Evolutionary conservation across 2,888 invertebrate genomes (phyloP).

Genomic region (Sesamia inferens): DNA sequence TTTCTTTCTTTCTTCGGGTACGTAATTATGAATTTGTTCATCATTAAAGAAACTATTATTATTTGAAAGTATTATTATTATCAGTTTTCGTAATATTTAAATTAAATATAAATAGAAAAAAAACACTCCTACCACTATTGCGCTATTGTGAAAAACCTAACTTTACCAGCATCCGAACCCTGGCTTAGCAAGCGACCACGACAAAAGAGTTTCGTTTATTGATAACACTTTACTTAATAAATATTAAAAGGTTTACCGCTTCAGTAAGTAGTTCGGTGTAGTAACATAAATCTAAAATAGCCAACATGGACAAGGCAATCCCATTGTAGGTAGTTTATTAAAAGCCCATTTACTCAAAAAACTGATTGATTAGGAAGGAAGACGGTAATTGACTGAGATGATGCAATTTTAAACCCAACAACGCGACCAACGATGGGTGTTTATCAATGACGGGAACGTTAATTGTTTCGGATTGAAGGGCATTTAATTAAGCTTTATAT

Average conservation of each 20-base stretch:
- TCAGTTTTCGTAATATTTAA: no score
- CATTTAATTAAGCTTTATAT: slow-evolving; percentile 39
- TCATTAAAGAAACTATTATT: no score
- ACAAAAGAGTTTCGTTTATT: slow-evolving; percentile 17
- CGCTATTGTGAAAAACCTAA: slow-evolving; percentile 5
- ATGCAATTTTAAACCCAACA: no score
- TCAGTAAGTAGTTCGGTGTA: slow-evolving; percentile 63
- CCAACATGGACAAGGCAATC: slow-evolving; percentile 46
- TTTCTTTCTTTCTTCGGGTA: no score
- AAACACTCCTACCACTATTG: neutral
- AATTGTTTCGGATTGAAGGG: slow-evolving; percentile 41
- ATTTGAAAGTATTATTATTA: no score
- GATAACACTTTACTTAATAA: slow-evolving; percentile 27
- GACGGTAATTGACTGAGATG: no score
- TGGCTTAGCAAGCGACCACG: slow-evolving; percentile 4
- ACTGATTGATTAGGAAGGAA: no score
- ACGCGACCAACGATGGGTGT: no score
- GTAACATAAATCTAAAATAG: slow-evolving; percentile 63
- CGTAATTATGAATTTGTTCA: no score
- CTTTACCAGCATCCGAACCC: neutral
- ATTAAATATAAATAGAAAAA: neutral
- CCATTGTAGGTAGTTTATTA: slow-evolving; percentile 63
- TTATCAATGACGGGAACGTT: slow-evolving; percentile 41
- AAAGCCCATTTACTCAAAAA: no score
- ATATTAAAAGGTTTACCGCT: slow-evolving; percentile 60